Conservation (phyloP, 1,140 invertebrate species). For the Whitmania pigra region DNA sequence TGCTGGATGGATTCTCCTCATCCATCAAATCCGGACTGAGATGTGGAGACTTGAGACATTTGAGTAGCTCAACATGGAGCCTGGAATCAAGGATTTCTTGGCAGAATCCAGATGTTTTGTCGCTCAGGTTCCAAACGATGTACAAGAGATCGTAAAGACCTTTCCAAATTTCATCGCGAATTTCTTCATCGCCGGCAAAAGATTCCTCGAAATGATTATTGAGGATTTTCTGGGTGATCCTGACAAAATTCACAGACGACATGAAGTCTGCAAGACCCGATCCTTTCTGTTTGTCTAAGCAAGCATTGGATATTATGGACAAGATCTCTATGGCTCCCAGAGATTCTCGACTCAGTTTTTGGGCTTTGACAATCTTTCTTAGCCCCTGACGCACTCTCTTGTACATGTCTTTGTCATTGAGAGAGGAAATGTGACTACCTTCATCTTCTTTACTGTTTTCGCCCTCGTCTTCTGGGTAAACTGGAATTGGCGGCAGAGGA, state of each 20-base stretch:
- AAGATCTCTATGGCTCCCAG: background rate
- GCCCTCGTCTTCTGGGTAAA: background rate
- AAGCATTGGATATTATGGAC: background rate
- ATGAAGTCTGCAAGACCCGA: conserved; percentile 1
- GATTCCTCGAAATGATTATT: background rate
- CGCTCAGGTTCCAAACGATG: conserved; percentile 14
- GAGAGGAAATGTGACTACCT: background rate
- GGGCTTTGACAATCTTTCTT: background rate
- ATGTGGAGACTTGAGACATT: background rate
- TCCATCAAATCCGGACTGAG: background rate
- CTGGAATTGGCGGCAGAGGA: conserved; percentile 16
- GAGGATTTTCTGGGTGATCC: background rate
- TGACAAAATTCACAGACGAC: background rate
- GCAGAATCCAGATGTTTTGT: background rate
- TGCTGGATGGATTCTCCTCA: conserved; percentile 8
- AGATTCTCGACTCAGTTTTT: background rate
- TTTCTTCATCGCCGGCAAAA: background rate
- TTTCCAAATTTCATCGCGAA: background rate
- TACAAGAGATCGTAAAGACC: background rate
- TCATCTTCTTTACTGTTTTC: conserved; percentile 12
- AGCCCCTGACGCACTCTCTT: background rate
- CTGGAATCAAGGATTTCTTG: background rate
- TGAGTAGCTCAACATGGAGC: background rate
- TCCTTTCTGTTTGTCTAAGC: background rate
- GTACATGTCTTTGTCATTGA: background rate